Evolutionary conservation across 2,797 vertebrate genomes (phyloP).

Genomic region (Perdix hodgsoniae): DNA sequence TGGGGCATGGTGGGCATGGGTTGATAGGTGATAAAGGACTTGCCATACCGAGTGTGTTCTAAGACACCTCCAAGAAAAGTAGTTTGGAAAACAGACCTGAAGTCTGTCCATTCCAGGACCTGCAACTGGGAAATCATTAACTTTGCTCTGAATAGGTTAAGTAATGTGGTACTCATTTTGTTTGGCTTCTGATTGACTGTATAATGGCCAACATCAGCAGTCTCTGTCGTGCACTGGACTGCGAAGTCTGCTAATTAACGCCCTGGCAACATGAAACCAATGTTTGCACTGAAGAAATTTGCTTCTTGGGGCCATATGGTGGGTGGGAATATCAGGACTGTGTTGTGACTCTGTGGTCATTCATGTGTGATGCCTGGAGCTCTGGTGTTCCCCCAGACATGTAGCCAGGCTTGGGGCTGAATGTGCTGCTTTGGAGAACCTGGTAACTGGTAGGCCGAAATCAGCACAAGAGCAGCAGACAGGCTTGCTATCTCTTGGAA

Average conservation of each 20-base stretch:
- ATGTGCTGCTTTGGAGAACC: slow-evolving; percentile 36
- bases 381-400: slow-evolving; percentile 57
- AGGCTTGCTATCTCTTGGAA: background rate
- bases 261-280: slow-evolving; percentile 18
- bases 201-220: slow-evolving; percentile 16
- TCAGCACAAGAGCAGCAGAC: slow-evolving; percentile 2
- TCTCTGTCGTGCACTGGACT: slow-evolving; percentile 45
- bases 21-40: background rate
- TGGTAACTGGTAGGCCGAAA: slow-evolving; percentile 67
- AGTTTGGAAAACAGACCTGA: slow-evolving; percentile 24
- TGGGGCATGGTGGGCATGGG: too few relatives aligned
- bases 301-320: slow-evolving; percentile 45
- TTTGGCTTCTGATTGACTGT: slow-evolving; percentile 48
- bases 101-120: background rate
- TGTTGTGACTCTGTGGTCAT: slow-evolving; percentile 31
- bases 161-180: background rate
- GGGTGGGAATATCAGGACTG: slow-evolving; percentile 54
- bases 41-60: background rate
- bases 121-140: slow-evolving; percentile 44
- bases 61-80: slow-evolving; percentile 2
- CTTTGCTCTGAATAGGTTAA: slow-evolving; percentile 52
- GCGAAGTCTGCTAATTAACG: slow-evolving; percentile 55
- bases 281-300: slow-evolving; percentile 19
- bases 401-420: slow-evolving; percentile 45
- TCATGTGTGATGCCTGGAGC: slow-evolving; percentile 56